A percentile compares a stretch with the other conserved stretches of the same genome.
phyloP scores from a whole-genome alignment of 1,140 invertebrate genomes.

The Chymomyza costata region DNA sequence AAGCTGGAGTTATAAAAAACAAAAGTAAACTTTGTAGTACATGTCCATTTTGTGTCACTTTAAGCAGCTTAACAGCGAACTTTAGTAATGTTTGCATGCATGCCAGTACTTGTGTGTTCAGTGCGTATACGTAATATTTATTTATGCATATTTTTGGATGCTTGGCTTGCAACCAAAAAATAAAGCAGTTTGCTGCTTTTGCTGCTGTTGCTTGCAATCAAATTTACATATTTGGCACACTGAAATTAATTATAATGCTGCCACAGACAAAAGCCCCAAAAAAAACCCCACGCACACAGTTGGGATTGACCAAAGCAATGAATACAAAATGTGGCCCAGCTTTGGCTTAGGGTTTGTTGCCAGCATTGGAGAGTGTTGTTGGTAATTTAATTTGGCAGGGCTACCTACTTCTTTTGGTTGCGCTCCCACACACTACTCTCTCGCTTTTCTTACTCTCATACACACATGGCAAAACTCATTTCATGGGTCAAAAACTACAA shows the following conservation, averaged over 20 bases:
- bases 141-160: conserved; percentile 44
- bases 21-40: too few relatives aligned
- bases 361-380: conserved; percentile 42
- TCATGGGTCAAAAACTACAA: conserved; percentile 66
- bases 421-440: neutral
- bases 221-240: conserved; percentile 65
- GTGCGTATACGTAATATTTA: conserved; percentile 61
- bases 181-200: conserved; percentile 2
- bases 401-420: too few relatives aligned
- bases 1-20: too few relatives aligned
- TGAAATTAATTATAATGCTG: conserved; percentile 66
- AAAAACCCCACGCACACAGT: conserved; percentile 12
- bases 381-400: conserved; percentile 47
- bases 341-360: conserved; percentile 50
- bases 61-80: conserved; percentile 57
- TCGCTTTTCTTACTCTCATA: conserved; percentile 9
- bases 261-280: conserved; percentile 19
- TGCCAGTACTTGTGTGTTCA: conserved; percentile 15
- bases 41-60: neutral
- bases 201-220: conserved; percentile 54
- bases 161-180: conserved; percentile 2
- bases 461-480: conserved; percentile 71
- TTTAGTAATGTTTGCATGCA: conserved; percentile 9
- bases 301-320: conserved; percentile 39
- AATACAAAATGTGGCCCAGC: conserved; percentile 62